These are phyloP conservation scores for Falcaria lacertinaria DNA, from an alignment of 2,888 invertebrate species.

Conservation along the genomic window DNA sequence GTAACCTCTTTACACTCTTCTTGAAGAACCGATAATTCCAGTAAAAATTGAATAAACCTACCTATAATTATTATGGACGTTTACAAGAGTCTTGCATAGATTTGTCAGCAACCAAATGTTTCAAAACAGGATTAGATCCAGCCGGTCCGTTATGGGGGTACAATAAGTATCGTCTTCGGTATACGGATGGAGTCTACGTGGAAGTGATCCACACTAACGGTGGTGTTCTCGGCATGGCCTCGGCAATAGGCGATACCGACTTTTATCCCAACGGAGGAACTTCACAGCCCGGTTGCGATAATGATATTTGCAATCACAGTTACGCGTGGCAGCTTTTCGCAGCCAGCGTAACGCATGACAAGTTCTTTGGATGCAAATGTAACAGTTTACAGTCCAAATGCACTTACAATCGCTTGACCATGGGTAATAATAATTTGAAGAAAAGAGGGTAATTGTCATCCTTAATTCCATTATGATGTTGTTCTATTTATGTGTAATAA, in stretches of 20 bases:
- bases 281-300: constrained; percentile 32
- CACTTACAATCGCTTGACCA: constrained; percentile 13
- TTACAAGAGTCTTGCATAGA: no score
- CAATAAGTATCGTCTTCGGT: constrained; percentile 18
- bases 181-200: constrained; percentile 41
- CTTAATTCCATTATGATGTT: no score
- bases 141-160: constrained; percentile 37
- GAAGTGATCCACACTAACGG: constrained; percentile 52
- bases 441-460: constrained; percentile 25
- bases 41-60: no score
- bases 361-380: constrained; percentile 31
- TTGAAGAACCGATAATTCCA: no score
- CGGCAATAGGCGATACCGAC: constrained; percentile 67
- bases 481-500: no score
- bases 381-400: constrained; percentile 25
- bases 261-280: constrained; percentile 76
- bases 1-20: no score
- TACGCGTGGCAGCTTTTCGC: constrained; percentile 42
- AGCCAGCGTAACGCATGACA: constrained; percentile 30
- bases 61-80: no score
- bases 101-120: no score
- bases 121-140: constrained; percentile 34
- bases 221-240: constrained; percentile 52
- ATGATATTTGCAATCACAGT: constrained; percentile 35
- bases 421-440: constrained; percentile 37